Conservation (phyloP, 1,140 invertebrate species). For the Sesamia nonagrioides region DNA sequence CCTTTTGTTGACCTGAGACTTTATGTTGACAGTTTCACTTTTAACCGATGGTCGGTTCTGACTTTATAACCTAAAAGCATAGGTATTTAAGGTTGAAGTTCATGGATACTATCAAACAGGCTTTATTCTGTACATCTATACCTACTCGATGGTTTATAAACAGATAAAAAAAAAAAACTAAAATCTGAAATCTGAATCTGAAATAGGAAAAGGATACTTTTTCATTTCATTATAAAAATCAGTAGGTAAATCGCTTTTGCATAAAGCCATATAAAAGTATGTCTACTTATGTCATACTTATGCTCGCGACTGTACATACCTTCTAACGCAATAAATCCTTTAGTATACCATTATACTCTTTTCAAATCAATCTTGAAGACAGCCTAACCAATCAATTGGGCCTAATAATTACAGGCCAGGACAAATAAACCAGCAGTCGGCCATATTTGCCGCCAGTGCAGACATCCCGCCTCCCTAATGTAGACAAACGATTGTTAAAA, state of each 20-base stretch:
- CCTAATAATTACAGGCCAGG: not conserved
- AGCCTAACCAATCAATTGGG: not conserved
- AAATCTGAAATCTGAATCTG: no score
- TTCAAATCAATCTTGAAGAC: not conserved
- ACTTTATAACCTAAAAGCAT: not conserved
- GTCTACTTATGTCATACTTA: no score
- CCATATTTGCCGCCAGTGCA: not conserved
- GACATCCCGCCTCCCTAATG: not conserved
- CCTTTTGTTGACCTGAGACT: not conserved
- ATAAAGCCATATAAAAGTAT: no score
- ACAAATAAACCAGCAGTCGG: not conserved
- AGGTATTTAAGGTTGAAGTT: no score
- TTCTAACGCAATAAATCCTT: not conserved
- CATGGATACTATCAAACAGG: no score
- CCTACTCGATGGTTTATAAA: no score
- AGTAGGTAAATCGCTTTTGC: no score
- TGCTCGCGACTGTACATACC: no score
- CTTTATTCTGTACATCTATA: no score
- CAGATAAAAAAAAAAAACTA: no score
- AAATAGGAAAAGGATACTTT: no score
- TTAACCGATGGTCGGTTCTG: not conserved
- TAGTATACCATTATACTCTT: not conserved
- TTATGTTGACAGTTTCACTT: not conserved
- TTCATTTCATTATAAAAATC: no score
- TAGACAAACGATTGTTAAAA: constrained; percentile 14